These are phyloP conservation scores for Carterocephalus palaemon DNA, from an alignment of 2,888 invertebrate genomes.

Conservation along the genomic window DNA sequence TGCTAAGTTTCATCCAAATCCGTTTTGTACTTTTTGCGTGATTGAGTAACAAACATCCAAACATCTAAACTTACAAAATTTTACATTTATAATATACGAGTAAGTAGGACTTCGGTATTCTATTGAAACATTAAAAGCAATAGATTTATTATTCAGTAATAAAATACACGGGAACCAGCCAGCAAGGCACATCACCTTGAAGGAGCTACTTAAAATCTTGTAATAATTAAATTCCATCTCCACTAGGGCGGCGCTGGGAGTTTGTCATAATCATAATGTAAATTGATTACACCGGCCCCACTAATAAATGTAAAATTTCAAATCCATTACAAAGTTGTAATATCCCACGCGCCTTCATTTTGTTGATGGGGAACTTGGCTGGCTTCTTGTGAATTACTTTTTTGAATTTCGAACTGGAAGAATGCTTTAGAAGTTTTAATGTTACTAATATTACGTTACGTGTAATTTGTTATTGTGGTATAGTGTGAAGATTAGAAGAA, in stretches of 20 bases:
- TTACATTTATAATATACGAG: too few species aligned
- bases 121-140: too few species aligned
- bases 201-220: slow-evolving; percentile 21
- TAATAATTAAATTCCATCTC: slow-evolving; percentile 33
- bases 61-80: too few species aligned
- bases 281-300: slow-evolving; percentile 53
- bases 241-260: slow-evolving; percentile 29
- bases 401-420: slow-evolving; percentile 34
- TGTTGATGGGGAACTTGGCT: slow-evolving; percentile 73
- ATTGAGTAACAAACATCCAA: too few species aligned
- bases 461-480: too few species aligned
- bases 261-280: slow-evolving; percentile 46
- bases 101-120: too few species aligned
- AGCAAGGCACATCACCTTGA: slow-evolving; percentile 15
- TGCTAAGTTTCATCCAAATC: too few species aligned
- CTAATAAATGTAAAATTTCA: slow-evolving; percentile 71
- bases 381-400: slow-evolving; percentile 53
- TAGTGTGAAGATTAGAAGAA: too few species aligned
- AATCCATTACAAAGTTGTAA: slow-evolving; percentile 74
- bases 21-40: too few species aligned
- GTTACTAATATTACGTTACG: neutral
- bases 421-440: neutral
- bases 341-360: slow-evolving; percentile 72
- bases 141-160: too few species aligned
- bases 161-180: neutral